Base-by-base conservation (phyloP, 1,140 invertebrate genomes). In the Drosophila kurseongensis region DNA sequence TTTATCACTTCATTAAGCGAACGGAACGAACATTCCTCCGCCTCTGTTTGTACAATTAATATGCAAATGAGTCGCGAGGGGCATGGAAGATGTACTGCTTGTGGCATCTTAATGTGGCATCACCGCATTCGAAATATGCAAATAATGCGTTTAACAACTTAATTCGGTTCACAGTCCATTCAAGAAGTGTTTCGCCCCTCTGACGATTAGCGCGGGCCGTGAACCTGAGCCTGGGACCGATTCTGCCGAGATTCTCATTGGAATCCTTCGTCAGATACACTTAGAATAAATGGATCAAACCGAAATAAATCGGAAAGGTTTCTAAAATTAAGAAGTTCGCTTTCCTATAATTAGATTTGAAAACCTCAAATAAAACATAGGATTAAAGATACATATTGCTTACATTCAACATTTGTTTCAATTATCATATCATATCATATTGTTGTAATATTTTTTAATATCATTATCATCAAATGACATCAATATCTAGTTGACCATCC, bases 121-220 rank as follows among this genome's bases (percentile, higher is more conserved):
- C 54, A 55, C 18, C 56, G 55, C 78, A 73, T 83, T 82, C 73
- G 75, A 84, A 91, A 91, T 90, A 91, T 91, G 88, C 88, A 91
- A 91, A 91, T 91, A 91, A 91, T 91, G 88, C 88, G 88, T 91
- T 71, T 91, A 90, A 91, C 88, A 91, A 91, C 88, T 91, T 91
- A 91, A 91, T 91, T 90, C 79, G 68, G 54, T 83, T 65, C 52
- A 63, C 38, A 35, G 56, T 45, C 59, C 55, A 60, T 71, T 71
- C 67, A 71, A 69, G 65, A 58, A 66, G 40, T 63, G 55, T 69
- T 54, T 55, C 36, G 45, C 40, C 48, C 47, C 56, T 48, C 77
- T 78, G 67, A 74, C 80, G 84, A 89, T 89, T 89, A 89, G 84
- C 77, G 67, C 76, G 67, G 83, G 84, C 86, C 83, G 60, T 86